phyloP scores from a whole-genome alignment of 2,113 vertebrate genomes.

The Micronycteris hirsuta region DNA sequence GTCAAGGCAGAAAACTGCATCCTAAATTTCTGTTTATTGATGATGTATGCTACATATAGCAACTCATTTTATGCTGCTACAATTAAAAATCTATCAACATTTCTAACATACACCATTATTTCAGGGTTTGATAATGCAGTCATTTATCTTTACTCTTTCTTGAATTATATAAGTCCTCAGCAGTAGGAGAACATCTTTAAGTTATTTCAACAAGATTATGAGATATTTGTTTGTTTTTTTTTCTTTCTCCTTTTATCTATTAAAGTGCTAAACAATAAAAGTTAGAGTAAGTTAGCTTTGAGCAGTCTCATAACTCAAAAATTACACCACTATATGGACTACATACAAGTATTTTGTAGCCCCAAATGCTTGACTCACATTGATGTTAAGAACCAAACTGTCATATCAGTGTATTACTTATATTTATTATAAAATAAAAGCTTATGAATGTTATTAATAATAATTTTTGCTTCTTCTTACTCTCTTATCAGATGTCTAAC shows the following conservation, averaged over 20 bases:
- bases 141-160: background rate
- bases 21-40: constrained; percentile 83
- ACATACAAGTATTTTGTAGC: background rate
- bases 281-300: background rate
- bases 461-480: background rate
- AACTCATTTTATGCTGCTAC: constrained; percentile 21
- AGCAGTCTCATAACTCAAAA: background rate
- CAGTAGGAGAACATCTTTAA: background rate
- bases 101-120: background rate
- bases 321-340: background rate
- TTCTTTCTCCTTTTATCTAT: background rate
- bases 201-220: background rate
- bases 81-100: constrained; percentile 35
- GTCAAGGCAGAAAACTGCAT: constrained; percentile 82
- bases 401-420: background rate
- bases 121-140: background rate
- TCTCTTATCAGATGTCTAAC: background rate
- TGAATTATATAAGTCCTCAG: background rate
- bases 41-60: constrained; percentile 85
- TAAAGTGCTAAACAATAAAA: background rate
- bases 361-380: background rate
- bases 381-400: background rate
- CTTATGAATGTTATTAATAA: background rate
- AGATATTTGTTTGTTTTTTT: background rate
- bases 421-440: background rate